Percentiles rank a stretch among this genome's conserved stretches.
Evolutionary conservation across 1,140 invertebrate species (phyloP).

Genomic region (Nilaparvata lugens): DNA sequence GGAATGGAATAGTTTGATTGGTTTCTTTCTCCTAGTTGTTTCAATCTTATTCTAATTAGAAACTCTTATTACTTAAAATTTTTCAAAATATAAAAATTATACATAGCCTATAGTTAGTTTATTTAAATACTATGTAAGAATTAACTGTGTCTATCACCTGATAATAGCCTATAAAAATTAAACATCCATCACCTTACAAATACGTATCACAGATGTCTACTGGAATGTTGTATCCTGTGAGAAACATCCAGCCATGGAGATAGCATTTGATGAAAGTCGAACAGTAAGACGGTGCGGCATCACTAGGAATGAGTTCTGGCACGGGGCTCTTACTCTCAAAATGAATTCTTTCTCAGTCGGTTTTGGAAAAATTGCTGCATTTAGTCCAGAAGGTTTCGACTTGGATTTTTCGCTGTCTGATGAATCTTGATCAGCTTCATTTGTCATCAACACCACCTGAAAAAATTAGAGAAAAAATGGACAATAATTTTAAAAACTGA

Average conservation of each 20-base stretch:
- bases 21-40: no score
- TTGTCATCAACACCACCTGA: slow-evolving; percentile 15
- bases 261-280: slow-evolving; percentile 15
- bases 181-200: no score
- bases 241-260: slow-evolving; percentile 22
- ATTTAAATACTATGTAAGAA: no score
- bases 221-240: slow-evolving; percentile 23
- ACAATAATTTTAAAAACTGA: no score
- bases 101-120: no score
- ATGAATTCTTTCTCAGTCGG: slow-evolving; percentile 24
- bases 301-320: slow-evolving; percentile 18
- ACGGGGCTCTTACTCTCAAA: slow-evolving; percentile 16
- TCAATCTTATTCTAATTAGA: no score
- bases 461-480: no score
- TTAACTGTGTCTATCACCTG: no score
- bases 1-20: no score
- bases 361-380: slow-evolving; percentile 12
- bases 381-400: slow-evolving; percentile 1
- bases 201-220: neutral
- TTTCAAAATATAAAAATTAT: no score
- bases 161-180: no score
- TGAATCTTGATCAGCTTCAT: slow-evolving; percentile 1
- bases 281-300: slow-evolving; percentile 20
- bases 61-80: no score
- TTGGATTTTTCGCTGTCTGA: neutral